Percentiles rank a stretch among this genome's conserved stretches.
These are phyloP conservation scores for Cygnus atratus DNA, from an alignment of 2,113 vertebrate species.

Conservation along the genomic window DNA sequence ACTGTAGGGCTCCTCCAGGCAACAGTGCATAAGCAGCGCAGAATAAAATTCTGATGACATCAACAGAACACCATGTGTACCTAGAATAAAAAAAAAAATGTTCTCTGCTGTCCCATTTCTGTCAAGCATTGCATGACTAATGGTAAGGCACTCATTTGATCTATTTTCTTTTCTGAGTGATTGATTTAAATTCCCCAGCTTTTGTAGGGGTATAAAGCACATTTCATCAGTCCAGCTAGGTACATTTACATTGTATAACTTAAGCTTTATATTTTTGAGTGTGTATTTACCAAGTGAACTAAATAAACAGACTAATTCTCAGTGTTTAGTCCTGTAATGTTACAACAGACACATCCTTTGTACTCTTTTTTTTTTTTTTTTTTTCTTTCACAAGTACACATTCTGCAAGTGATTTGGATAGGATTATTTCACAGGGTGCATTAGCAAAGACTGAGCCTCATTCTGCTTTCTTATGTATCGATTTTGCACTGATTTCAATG, in stretches of 20 bases:
- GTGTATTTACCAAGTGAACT: background rate
- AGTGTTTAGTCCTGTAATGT: background rate
- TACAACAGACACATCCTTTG: background rate
- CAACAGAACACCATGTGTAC: conserved; percentile 45
- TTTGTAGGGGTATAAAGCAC: background rate
- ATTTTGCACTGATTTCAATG: background rate
- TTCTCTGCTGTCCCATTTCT: conserved; percentile 76
- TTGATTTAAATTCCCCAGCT: conserved; percentile 1
- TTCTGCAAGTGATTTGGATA: background rate
- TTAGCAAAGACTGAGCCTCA: background rate
- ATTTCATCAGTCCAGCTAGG: background rate
- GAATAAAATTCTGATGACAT: conserved; percentile 67
- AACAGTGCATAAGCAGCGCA: conserved; percentile 17
- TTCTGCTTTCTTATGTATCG: background rate
- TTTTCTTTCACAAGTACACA: background rate
- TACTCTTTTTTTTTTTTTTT: background rate
- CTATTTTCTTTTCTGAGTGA: conserved; percentile 58
- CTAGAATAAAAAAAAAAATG: conserved; percentile 13
- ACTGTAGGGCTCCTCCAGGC: conserved; percentile 61
- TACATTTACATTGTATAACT: background rate
- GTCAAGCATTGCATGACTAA: conserved; percentile 66
- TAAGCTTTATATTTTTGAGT: conserved; percentile 4
- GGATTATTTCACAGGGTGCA: background rate
- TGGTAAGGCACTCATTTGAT: conserved; percentile 51
- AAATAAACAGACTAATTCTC: background rate